Base-by-base conservation (phyloP, 2,888 invertebrate species). In the Onthophagus sagittarius region DNA sequence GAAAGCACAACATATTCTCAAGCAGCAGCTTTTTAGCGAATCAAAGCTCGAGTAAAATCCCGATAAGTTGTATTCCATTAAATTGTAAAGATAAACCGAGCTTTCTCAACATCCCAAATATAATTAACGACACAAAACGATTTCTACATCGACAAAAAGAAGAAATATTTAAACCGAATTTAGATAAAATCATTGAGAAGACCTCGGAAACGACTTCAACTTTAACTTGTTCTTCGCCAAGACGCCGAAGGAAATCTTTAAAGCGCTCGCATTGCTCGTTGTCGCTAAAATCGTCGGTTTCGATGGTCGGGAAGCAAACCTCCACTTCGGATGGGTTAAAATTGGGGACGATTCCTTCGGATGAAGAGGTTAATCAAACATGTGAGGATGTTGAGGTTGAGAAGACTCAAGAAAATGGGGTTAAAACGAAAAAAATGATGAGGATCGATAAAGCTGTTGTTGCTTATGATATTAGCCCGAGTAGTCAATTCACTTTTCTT, bases 391-490 rank as follows among this genome's bases (percentile, higher is more conserved):
- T 73, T n/a, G 62, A 65, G 14, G 71, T 73, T 32, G 73, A 73
- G 5, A 67, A 71, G 32, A 62, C 71, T 15, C 71, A 7, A 11
- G 62, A 64, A 23, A 67, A 31, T 13, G 31, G 11, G 5, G 7
- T 15, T 11, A 71, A 71, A 2, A 32, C 62, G 9, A 70, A 63
- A 14, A 70, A 65, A 15, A 67, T 31, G 11, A 72, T 75, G 39
- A 72, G 73, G 23, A 69, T 75, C 2, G 75, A 75, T 11, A 71
- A 62, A 15, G 72, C 72, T 13, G 75, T 75, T 13, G 62, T 75
- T 32, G 67, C 73, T 11, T 71, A 71, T 15, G 69, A 70, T 15
- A 75, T 71, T 39, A 69, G 69, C 5, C 63, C 75, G 1, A 32
- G 13, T 0, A 62, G 39, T 13, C n/a, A 31, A n/a, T n/a, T 15